These are phyloP conservation scores for Atopsyche davidsoni DNA, from an alignment of 1,140 invertebrate species.

Conservation along the genomic window DNA sequence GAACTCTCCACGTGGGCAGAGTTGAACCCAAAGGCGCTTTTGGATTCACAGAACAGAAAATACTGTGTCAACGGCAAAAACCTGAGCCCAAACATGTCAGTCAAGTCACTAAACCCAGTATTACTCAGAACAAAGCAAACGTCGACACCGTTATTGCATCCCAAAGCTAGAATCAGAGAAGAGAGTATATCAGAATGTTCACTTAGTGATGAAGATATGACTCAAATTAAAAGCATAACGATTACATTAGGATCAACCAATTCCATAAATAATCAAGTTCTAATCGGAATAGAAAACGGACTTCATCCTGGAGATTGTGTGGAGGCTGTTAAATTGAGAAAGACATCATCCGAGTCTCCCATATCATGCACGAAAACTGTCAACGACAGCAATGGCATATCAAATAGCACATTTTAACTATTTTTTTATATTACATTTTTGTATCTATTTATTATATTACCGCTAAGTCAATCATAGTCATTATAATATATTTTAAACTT, in stretches of 20 bases:
- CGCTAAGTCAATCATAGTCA: too few relatives aligned
- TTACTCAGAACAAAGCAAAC: conserved; percentile 20
- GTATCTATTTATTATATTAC: too few relatives aligned
- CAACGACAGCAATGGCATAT: conserved; percentile 21
- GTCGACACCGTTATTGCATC: conserved; percentile 16
- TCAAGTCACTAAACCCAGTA: conserved; percentile 15
- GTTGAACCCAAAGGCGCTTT: conserved; percentile 22
- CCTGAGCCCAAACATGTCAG: conserved; percentile 14
- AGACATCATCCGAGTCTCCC: conserved; percentile 21
- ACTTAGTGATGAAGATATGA: conserved; percentile 31
- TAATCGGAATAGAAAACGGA: conserved; percentile 15
- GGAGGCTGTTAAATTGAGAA: conserved; percentile 13
- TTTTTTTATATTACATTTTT: conserved; percentile 7
- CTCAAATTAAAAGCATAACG: conserved; percentile 29
- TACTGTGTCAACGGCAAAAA: conserved; percentile 19
- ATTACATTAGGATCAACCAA: conserved; percentile 26
- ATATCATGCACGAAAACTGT: conserved; percentile 13
- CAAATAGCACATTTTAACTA: conserved; percentile 25
- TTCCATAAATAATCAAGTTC: conserved; percentile 20
- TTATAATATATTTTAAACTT: too few relatives aligned
- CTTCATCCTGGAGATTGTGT: conserved; percentile 6
- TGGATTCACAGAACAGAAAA: conserved; percentile 22
- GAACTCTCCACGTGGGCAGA: conserved; percentile 22
- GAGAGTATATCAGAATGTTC: conserved; percentile 32
- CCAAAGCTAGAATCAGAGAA: conserved; percentile 30